Percentiles rank a stretch among this genome's conserved stretches.
Evolutionary conservation across 2,888 invertebrate species (phyloP).

Genomic region (Lithophane leautieri): DNA sequence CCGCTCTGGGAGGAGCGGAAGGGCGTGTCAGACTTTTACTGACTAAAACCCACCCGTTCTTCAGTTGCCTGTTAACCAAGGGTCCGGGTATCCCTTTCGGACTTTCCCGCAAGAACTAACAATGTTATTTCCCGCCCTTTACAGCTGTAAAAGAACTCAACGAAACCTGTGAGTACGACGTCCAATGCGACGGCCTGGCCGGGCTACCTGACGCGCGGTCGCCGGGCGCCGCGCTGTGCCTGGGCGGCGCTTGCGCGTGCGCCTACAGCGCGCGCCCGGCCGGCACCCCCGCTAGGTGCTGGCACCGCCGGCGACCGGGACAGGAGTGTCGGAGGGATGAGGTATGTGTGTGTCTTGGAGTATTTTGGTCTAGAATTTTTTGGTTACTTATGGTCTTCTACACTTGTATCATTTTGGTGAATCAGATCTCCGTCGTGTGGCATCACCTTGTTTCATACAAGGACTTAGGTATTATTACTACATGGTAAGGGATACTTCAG

Average conservation of each 20-base stretch:
- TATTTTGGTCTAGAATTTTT: not conserved
- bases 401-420: not conserved
- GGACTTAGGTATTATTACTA: too few species aligned
- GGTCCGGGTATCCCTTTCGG: too few species aligned
- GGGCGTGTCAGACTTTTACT: too few species aligned
- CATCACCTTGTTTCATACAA: too few species aligned
- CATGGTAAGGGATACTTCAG: not conserved
- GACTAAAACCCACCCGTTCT: too few species aligned
- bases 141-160: slow-evolving; percentile 81
- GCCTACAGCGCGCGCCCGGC: slow-evolving; percentile 80
- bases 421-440: not conserved
- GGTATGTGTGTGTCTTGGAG: slow-evolving; percentile 69
- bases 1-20: too few species aligned
- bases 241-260: slow-evolving; percentile 83
- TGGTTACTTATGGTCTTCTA: too few species aligned
- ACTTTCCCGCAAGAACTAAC: too few species aligned
- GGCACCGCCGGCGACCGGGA: slow-evolving; percentile 81
- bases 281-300: slow-evolving; percentile 81
- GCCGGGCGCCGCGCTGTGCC: slow-evolving; percentile 82
- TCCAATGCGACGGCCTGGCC: slow-evolving; percentile 83
- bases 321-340: slow-evolving; percentile 84
- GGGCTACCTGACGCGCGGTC: slow-evolving; percentile 77
- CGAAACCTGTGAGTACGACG: slow-evolving; percentile 85
- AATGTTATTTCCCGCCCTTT: not conserved
- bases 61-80: too few species aligned